Evolutionary conservation across 2,113 vertebrate genomes (phyloP).

Genomic region (Melospiza georgiana): DNA sequence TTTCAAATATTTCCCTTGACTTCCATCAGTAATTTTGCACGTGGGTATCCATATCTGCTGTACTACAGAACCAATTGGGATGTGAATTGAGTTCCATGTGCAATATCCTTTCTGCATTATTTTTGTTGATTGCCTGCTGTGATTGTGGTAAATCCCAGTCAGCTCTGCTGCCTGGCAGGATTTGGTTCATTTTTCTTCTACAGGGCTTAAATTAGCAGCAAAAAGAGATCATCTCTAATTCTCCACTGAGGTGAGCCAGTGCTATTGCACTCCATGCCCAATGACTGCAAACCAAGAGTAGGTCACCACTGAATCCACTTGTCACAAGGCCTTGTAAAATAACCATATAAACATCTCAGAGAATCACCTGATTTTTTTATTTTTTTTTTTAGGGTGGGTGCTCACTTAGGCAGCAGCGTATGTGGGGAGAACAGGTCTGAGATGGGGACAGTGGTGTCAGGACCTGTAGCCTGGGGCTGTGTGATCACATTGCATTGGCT

Average conservation of each 20-base stretch:
- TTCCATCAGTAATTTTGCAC: background rate
- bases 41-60: background rate
- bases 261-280: background rate
- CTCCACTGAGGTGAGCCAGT: background rate
- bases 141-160: background rate
- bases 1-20: background rate
- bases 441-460: background rate
- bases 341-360: background rate
- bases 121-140: background rate
- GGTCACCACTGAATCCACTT: background rate
- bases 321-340: background rate
- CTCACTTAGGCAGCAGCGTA: background rate
- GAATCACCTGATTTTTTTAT: background rate
- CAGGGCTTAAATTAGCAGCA: background rate
- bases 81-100: accelerated
- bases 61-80: background rate
- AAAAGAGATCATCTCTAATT: background rate
- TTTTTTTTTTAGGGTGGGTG: background rate
- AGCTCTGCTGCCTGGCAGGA: background rate
- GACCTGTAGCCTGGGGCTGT: too few species aligned
- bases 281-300: background rate
- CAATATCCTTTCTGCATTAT: background rate
- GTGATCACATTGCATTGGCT: background rate
- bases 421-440: background rate
- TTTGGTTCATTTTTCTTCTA: background rate